Conservation (phyloP, 2,113 vertebrate species). For the Manacus vitellinus region DNA sequence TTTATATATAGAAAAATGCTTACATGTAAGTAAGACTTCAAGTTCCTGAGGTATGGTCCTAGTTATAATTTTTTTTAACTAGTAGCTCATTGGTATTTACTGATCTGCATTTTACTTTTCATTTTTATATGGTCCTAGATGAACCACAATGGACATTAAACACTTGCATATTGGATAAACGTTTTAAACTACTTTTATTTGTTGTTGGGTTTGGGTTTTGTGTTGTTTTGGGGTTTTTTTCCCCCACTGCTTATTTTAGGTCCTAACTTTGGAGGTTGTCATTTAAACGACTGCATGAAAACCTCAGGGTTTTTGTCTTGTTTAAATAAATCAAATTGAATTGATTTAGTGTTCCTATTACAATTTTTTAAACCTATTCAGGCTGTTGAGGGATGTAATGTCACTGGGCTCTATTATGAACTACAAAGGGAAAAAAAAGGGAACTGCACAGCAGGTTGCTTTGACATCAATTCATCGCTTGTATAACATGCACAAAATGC, state of each 20-base stretch:
- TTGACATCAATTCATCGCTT: not conserved
- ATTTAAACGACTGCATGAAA: not conserved
- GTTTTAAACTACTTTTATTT: not conserved
- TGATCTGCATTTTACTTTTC: not conserved
- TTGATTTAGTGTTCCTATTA: constrained; percentile 31
- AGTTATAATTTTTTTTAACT: not conserved
- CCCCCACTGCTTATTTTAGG: not conserved
- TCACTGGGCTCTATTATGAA: not conserved
- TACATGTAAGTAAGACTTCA: not conserved
- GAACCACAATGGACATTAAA: not conserved
- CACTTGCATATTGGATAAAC: not conserved
- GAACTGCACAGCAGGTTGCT: not conserved
- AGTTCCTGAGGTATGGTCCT: not conserved
- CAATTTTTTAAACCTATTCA: constrained; percentile 8
- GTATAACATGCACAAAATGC: not conserved
- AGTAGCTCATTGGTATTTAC: not conserved
- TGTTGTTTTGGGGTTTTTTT: not conserved
- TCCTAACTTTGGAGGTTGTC: not conserved
- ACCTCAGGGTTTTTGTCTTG: not conserved
- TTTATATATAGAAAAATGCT: not conserved
- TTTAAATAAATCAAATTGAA: constrained; percentile 48
- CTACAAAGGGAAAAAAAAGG: not conserved
- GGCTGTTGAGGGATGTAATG: not conserved
- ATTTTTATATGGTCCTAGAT: not conserved
- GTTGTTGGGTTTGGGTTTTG: not conserved